phyloP scores from a whole-genome alignment of 2,113 vertebrate species.

The Microcebus murinus region DNA sequence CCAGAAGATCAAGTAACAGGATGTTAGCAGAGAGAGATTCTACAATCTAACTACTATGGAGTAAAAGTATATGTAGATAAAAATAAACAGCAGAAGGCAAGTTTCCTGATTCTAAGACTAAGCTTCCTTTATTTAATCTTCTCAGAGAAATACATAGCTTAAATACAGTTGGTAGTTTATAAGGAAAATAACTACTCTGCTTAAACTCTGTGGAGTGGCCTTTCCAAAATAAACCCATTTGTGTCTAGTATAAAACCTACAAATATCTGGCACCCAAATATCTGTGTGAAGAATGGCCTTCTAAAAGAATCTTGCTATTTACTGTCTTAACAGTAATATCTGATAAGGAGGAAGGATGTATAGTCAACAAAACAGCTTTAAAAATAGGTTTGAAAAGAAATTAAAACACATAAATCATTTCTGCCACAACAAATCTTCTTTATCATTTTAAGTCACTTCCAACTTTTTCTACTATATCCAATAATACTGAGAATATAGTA shows the following conservation, averaged over 20 bases:
- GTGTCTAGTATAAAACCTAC: neutral
- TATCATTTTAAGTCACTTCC: neutral
- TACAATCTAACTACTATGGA: neutral
- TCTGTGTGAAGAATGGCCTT: neutral
- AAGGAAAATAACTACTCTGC: neutral
- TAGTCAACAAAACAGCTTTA: neutral
- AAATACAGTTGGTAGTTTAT: neutral
- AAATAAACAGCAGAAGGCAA: neutral
- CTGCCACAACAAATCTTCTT: neutral
- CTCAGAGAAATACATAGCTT: neutral
- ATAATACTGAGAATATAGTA: neutral
- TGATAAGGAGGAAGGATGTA: neutral
- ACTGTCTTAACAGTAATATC: neutral
- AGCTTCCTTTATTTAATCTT: neutral
- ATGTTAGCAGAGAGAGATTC: neutral
- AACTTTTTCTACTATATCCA: neutral
- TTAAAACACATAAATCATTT: neutral
- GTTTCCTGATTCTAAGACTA: neutral
- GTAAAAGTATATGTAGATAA: neutral
- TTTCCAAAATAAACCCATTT: neutral
- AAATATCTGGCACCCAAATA: neutral
- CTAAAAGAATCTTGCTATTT: neutral
- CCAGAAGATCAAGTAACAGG: neutral
- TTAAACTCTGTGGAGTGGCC: neutral
- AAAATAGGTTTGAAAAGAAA: conserved; percentile 7